Evolutionary conservation across 1,140 invertebrate species (phyloP).

Genomic region (Eufriesea mexicana): DNA sequence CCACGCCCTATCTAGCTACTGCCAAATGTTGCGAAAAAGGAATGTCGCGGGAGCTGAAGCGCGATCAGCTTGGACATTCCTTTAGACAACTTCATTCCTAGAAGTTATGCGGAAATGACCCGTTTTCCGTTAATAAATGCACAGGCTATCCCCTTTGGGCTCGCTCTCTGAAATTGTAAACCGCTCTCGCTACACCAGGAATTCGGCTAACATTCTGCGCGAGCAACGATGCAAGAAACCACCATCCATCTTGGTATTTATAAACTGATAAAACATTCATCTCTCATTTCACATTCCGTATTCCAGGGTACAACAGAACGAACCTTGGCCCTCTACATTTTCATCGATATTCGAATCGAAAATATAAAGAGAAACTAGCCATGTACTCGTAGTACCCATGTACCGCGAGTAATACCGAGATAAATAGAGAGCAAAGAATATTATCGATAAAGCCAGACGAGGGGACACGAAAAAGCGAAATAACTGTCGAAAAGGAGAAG

Average conservation of each 20-base stretch:
- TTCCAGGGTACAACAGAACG: too few relatives aligned
- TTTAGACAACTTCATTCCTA: slow-evolving; percentile 15
- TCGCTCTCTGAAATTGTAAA: slow-evolving; percentile 9
- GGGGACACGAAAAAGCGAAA: background rate
- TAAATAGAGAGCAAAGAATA: background rate
- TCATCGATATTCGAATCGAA: too few relatives aligned
- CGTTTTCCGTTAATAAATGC: slow-evolving; percentile 35
- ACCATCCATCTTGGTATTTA: too few relatives aligned
- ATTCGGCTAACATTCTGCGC: background rate
- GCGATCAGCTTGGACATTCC: background rate
- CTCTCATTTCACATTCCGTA: too few relatives aligned
- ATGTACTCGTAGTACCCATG: too few relatives aligned
- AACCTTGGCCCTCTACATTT: too few relatives aligned
- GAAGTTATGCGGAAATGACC: slow-evolving; percentile 44
- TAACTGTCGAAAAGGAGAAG: background rate
- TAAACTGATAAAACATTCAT: too few relatives aligned
- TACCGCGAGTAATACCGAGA: too few relatives aligned
- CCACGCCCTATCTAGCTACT: background rate
- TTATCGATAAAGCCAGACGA: too few relatives aligned
- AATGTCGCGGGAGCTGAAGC: too few relatives aligned
- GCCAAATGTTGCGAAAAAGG: background rate
- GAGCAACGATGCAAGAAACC: background rate
- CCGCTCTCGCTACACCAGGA: background rate
- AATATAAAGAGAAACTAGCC: too few relatives aligned
- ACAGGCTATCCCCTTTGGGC: background rate